phyloP scores from a whole-genome alignment of 2,113 vertebrate species.

The Arizona elegans region DNA sequence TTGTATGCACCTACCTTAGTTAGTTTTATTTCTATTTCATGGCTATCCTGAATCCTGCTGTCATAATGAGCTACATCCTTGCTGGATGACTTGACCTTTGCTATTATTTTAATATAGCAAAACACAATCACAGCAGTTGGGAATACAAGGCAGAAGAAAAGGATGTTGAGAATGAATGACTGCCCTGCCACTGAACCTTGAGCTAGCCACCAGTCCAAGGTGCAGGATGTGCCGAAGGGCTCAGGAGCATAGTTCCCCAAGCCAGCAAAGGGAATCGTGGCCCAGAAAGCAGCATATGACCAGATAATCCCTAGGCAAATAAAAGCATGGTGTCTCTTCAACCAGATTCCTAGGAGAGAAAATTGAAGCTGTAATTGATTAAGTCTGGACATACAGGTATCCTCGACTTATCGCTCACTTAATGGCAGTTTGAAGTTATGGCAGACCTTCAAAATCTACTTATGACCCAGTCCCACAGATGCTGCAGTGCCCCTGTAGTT shows the following conservation, averaged over 20 bases:
- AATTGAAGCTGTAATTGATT: background rate
- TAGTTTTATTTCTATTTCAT: constrained; percentile 88
- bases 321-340: constrained; percentile 87
- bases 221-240: constrained; percentile 94
- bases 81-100: constrained; percentile 88
- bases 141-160: constrained; percentile 93
- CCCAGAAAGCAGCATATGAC: constrained; percentile 89
- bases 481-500: background rate
- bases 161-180: constrained; percentile 86
- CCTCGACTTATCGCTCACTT: background rate
- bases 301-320: constrained; percentile 82
- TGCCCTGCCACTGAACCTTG: constrained; percentile 85
- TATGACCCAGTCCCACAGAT: background rate
- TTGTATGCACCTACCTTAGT: constrained; percentile 80
- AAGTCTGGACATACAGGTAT: background rate
- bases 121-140: constrained; percentile 86
- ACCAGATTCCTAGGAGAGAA: constrained; percentile 82
- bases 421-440: background rate
- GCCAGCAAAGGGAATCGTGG: constrained; percentile 88
- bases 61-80: constrained; percentile 88
- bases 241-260: constrained; percentile 90
- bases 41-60: constrained; percentile 80
- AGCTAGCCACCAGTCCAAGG: constrained; percentile 94
- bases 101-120: constrained; percentile 89
- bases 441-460: background rate